Percentiles rank a stretch among this genome's conserved stretches.
Conservation (phyloP, 2,888 invertebrate genomes). For the Onthophagus sagittarius region DNA sequence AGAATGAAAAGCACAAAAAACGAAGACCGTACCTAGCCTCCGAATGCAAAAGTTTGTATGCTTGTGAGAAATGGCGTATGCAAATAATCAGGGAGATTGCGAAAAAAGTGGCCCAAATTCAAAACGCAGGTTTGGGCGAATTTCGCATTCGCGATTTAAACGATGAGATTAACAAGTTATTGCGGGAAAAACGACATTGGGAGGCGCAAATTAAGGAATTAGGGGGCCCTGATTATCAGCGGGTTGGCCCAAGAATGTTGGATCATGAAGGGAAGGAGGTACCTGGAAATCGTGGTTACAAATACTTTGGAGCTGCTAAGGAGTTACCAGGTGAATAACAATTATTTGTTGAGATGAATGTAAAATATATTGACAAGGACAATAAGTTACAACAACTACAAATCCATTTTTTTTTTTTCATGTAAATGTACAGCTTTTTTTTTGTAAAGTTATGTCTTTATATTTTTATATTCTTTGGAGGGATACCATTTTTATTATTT, state of each 20-base stretch:
- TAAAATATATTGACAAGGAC: constrained; percentile 22
- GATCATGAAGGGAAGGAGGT: constrained; percentile 95
- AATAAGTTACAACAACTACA: neutral
- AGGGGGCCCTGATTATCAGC: constrained; percentile 91
- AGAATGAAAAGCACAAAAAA: constrained; percentile 78
- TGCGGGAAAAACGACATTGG: constrained; percentile 97
- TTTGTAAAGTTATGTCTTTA: neutral
- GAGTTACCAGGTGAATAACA: constrained; percentile 77
- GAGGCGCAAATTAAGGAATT: constrained; percentile 93
- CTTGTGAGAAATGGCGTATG: constrained; percentile 94
- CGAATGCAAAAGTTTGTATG: constrained; percentile 86
- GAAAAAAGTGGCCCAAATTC: constrained; percentile 98
- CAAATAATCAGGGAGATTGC: constrained; percentile 97
- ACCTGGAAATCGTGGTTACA: constrained; percentile 96
- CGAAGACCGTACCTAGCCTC: constrained; percentile 91
- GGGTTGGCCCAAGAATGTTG: constrained; percentile 88
- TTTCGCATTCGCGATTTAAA: constrained; percentile 96
- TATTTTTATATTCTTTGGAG: neutral
- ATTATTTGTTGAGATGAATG: constrained; percentile 6
- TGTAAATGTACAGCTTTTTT: too few relatives aligned
- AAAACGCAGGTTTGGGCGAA: constrained; percentile 99
- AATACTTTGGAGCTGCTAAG: constrained; percentile 97
- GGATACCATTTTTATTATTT: neutral
- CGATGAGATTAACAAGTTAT: constrained; percentile 97
- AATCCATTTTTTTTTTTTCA: neutral